A percentile compares a stretch with the other conserved stretches of the same genome.
phyloP scores from a whole-genome alignment of 2,113 vertebrate species.

The Gnathochromis pfefferi region DNA sequence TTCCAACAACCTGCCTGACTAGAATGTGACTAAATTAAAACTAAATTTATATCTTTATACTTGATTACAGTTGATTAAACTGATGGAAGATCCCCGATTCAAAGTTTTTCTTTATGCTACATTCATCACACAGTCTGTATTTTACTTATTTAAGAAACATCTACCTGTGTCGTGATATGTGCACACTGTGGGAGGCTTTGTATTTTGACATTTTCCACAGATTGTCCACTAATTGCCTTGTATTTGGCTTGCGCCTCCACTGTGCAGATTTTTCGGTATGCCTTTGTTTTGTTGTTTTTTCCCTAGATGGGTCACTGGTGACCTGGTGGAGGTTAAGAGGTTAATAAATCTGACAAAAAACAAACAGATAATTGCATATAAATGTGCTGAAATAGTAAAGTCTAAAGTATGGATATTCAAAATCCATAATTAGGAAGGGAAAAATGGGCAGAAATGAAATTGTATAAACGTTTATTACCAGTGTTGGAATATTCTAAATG shows the following conservation, averaged over 20 bases:
- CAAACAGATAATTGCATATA: not conserved
- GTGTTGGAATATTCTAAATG: not conserved
- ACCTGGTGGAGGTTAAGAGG: not conserved
- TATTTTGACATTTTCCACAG: not conserved
- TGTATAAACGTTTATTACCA: not conserved
- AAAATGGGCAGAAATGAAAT: not conserved
- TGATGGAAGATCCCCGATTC: not conserved
- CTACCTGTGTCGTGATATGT: too few species aligned
- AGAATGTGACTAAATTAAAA: not conserved
- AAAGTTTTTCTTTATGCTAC: not conserved
- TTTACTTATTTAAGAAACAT: not conserved
- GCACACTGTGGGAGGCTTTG: not conserved
- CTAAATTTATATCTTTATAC: not conserved
- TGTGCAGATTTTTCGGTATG: not conserved
- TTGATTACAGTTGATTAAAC: not conserved
- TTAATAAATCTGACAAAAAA: not conserved
- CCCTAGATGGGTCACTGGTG: not conserved
- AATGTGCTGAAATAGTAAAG: not conserved
- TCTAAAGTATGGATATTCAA: not conserved
- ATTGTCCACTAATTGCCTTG: not conserved
- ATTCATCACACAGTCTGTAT: not conserved
- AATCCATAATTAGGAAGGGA: not conserved
- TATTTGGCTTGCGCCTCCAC: not conserved
- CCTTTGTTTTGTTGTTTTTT: not conserved
- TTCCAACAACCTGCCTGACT: not conserved